Conservation (phyloP, 2,113 vertebrate species). For the Clarias batrachus region DNA sequence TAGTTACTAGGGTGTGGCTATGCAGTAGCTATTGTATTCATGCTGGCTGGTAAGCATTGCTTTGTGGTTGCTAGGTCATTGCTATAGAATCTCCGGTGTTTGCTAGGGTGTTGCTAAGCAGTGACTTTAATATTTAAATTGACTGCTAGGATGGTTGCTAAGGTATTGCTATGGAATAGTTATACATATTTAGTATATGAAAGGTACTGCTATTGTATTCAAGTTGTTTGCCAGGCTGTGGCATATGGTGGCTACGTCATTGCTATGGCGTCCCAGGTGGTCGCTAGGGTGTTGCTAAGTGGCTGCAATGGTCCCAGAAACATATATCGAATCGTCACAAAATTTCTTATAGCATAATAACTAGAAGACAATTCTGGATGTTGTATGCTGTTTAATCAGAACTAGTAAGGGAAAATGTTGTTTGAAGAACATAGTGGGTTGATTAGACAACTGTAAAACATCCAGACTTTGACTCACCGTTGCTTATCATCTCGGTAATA, state of each 20-base stretch:
- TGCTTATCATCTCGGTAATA: constrained; percentile 77
- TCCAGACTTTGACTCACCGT: constrained; percentile 64
- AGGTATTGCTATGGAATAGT: not conserved
- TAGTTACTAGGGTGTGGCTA: not conserved
- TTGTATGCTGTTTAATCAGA: not conserved
- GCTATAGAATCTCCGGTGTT: not conserved
- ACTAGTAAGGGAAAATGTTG: not conserved
- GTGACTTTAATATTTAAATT: too few species aligned
- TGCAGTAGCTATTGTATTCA: not conserved
- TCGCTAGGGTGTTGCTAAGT: not conserved
- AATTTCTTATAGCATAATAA: not conserved
- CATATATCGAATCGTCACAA: not conserved
- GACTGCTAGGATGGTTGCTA: not conserved
- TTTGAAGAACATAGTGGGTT: not conserved
- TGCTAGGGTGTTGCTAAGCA: not conserved
- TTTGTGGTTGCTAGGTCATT: not conserved
- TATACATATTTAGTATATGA: too few species aligned
- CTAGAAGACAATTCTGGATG: not conserved
- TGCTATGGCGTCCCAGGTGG: not conserved
- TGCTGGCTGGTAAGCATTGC: not conserved
- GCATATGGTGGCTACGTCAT: not conserved
- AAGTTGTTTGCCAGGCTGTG: not conserved
- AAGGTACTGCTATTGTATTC: not conserved
- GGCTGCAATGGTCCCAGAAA: not conserved
- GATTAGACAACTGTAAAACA: not conserved